phyloP scores from a whole-genome alignment of 2,888 invertebrate species.

The Micropterix aruncella region DNA sequence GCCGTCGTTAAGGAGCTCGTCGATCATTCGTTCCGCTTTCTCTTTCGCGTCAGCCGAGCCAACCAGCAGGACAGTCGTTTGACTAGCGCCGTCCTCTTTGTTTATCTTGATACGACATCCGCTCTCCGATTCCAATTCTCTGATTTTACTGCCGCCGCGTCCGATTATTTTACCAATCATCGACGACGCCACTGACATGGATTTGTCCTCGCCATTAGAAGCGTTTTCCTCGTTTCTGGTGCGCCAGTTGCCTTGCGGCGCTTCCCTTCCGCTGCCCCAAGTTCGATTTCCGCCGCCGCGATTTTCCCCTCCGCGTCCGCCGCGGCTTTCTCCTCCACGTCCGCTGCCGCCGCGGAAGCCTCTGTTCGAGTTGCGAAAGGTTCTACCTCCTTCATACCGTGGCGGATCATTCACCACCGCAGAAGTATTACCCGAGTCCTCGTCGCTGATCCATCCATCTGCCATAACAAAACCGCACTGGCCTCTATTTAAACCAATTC shows the following conservation, averaged over 20 bases:
- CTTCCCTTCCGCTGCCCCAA: conserved; percentile 7
- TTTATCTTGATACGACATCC: conserved; percentile 58
- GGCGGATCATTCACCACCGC: background rate
- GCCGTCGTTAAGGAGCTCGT: conserved; percentile 18
- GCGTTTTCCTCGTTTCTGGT: conserved; percentile 11
- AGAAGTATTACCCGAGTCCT: background rate
- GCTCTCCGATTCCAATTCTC: conserved; percentile 59
- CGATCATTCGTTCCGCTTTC: conserved; percentile 29
- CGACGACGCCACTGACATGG: conserved; percentile 23
- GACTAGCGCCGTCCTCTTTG: conserved; percentile 21
- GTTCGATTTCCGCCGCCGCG: background rate
- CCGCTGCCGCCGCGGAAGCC: conserved; percentile 6
- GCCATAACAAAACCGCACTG: background rate
- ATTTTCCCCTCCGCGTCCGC: conserved; percentile 14
- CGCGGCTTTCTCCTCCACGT: conserved; percentile 12
- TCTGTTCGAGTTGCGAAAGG: background rate
- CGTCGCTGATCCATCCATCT: background rate
- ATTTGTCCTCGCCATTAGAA: background rate
- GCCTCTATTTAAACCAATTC: too few species aligned
- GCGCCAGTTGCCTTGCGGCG: too few species aligned
- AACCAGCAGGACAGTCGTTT: conserved; percentile 29
- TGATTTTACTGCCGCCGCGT: conserved; percentile 73
- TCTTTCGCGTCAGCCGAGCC: conserved; percentile 34
- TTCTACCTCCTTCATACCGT: background rate
- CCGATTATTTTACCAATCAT: conserved; percentile 52